Conservation (phyloP, 2,888 invertebrate species). For the Flexamia atlantica region DNA sequence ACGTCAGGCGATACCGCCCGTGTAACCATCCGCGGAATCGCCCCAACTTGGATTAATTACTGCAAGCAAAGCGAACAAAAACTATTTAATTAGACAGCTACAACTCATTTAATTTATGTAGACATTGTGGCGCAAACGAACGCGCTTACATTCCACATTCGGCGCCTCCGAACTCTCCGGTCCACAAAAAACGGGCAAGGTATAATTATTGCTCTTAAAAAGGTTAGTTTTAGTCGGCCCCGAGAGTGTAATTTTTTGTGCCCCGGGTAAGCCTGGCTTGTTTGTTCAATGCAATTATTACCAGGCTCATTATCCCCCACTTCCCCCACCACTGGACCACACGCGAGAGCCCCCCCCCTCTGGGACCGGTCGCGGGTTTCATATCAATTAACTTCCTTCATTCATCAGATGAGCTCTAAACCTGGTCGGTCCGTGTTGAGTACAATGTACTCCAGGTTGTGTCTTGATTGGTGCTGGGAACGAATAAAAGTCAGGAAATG, state of each 20-base stretch:
- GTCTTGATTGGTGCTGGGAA: neutral
- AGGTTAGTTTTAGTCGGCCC: slow-evolving; percentile 54
- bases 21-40: slow-evolving; percentile 40
- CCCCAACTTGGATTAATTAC: slow-evolving; percentile 25
- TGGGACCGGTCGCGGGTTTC: slow-evolving; percentile 2
- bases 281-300: slow-evolving; percentile 56
- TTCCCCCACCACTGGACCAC: slow-evolving; percentile 33
- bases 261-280: slow-evolving; percentile 48
- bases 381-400: slow-evolving; percentile 51
- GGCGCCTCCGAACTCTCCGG: slow-evolving; percentile 48
- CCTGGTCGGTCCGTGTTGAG: neutral
- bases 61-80: slow-evolving; percentile 36
- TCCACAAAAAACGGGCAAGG: slow-evolving; percentile 37
- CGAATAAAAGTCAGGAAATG: too few species aligned
- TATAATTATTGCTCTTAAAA: slow-evolving; percentile 57
- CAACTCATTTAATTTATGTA: slow-evolving; percentile 54
- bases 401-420: slow-evolving; percentile 47
- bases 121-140: slow-evolving; percentile 45
- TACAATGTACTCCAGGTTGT: neutral
- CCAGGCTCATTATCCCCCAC: slow-evolving; percentile 34
- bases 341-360: slow-evolving; percentile 10
- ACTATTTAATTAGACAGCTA: slow-evolving; percentile 52
- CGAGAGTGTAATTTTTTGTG: slow-evolving; percentile 55
- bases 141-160: slow-evolving; percentile 22
- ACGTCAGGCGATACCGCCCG: slow-evolving; percentile 37